Evolutionary conservation across 2,888 invertebrate species (phyloP).

Genomic region (Agriopis aurantiaria): DNA sequence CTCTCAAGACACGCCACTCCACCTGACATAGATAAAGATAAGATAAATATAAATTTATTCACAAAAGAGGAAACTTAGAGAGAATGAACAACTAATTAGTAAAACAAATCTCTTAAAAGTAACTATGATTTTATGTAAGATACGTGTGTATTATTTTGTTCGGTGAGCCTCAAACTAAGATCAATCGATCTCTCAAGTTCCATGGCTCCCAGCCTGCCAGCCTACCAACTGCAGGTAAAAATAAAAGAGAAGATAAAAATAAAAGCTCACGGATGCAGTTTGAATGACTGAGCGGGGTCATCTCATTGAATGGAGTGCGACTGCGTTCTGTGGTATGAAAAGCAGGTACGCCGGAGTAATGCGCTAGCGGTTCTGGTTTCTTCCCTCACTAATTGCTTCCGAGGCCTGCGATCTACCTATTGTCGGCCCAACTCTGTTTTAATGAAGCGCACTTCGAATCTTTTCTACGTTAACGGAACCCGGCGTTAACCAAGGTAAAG

Average conservation of each 20-base stretch:
- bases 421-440: conserved; percentile 72
- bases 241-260: conserved; percentile 1
- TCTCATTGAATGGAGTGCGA: conserved; percentile 39
- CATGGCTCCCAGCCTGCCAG: too few relatives aligned
- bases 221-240: not conserved
- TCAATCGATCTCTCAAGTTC: not conserved
- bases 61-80: too few relatives aligned
- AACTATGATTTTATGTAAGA: too few relatives aligned
- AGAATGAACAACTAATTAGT: too few relatives aligned
- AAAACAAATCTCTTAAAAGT: too few relatives aligned
- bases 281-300: conserved; percentile 34
- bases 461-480: conserved; percentile 65
- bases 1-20: too few relatives aligned
- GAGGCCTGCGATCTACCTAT: conserved; percentile 66
- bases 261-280: conserved; percentile 19
- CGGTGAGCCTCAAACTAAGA: too few relatives aligned
- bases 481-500: conserved; percentile 66
- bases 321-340: conserved; percentile 34
- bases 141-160: too few relatives aligned
- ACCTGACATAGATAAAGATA: too few relatives aligned
- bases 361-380: conserved; percentile 45
- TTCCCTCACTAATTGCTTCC: conserved; percentile 73
- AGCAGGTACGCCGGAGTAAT: conserved; percentile 45
- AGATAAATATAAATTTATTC: too few relatives aligned
- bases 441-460: conserved; percentile 79